A percentile compares a stretch with the other conserved stretches of the same genome.
Evolutionary conservation across 1,140 invertebrate genomes (phyloP).

Genomic region (Polyergus mexicanus): DNA sequence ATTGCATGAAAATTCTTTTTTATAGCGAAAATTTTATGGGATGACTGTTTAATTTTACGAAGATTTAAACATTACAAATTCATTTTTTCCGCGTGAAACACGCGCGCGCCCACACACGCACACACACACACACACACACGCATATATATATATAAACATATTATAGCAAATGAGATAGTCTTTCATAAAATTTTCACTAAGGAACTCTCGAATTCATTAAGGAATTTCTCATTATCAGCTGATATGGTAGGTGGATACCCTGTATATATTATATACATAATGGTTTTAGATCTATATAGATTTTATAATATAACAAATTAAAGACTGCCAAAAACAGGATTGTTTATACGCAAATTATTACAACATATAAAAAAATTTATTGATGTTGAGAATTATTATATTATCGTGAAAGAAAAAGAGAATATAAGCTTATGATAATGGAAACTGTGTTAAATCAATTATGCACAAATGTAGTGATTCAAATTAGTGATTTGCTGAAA

Average conservation of each 20-base stretch:
- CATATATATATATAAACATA: not conserved
- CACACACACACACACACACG: too few relatives aligned
- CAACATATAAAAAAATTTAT: not conserved
- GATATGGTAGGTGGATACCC: conserved; percentile 51
- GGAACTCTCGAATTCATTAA: conserved; percentile 37
- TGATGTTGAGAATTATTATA: conserved; percentile 7
- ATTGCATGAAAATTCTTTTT: conserved; percentile 47
- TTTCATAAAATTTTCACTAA: conserved; percentile 48
- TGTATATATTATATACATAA: conserved; percentile 30
- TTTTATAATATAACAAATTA: conserved; percentile 50
- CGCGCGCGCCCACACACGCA: too few relatives aligned
- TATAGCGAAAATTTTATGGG: conserved; percentile 41
- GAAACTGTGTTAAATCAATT: not conserved
- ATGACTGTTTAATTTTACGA: not conserved
- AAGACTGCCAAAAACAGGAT: conserved; percentile 73
- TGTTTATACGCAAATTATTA: conserved; percentile 37
- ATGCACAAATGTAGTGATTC: conserved; percentile 4
- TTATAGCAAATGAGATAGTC: not conserved
- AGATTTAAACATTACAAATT: conserved; percentile 15
- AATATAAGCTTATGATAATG: conserved; percentile 2
- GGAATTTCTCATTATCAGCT: conserved; percentile 60
- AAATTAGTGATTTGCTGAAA: conserved; percentile 3
- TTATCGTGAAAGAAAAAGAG: not conserved
- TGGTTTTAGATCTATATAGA: not conserved
- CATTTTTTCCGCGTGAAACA: not conserved